A percentile compares a stretch with the other conserved stretches of the same genome.
Conservation (phyloP, 2,113 vertebrate genomes). For the Deroptyus accipitrinus region DNA sequence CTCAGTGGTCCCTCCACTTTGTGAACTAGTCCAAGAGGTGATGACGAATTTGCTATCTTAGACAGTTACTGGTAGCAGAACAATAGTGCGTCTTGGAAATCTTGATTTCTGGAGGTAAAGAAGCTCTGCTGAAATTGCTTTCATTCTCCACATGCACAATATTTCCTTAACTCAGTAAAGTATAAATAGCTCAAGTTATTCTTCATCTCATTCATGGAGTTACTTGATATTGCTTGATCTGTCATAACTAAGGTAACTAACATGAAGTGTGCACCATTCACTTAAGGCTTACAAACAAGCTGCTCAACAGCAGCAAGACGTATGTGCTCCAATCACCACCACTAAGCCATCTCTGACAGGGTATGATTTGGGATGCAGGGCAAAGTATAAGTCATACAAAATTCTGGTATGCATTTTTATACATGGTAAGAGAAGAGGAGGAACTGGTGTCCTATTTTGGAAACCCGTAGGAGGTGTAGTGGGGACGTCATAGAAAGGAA, state of each 20-base stretch:
- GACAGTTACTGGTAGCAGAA: not conserved
- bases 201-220: not conserved
- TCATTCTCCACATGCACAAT: fast-evolving
- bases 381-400: not conserved
- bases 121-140: not conserved
- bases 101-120: not conserved
- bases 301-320: fast-evolving
- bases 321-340: fast-evolving
- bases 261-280: not conserved
- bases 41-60: not conserved
- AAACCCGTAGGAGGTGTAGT: not conserved
- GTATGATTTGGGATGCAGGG: not conserved
- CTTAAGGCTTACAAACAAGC: not conserved
- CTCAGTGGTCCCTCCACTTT: not conserved
- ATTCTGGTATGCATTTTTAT: not conserved
- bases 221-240: fast-evolving
- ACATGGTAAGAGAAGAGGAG: not conserved
- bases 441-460: not conserved
- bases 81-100: not conserved
- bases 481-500: not conserved
- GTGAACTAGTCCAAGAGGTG: not conserved
- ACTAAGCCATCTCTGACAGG: not conserved
- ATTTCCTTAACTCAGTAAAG: not conserved
- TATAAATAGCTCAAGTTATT: not conserved
- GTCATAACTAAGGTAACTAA: not conserved